phyloP scores from a whole-genome alignment of 2,113 vertebrate genomes.

The Pogonocichla stellata region DNA sequence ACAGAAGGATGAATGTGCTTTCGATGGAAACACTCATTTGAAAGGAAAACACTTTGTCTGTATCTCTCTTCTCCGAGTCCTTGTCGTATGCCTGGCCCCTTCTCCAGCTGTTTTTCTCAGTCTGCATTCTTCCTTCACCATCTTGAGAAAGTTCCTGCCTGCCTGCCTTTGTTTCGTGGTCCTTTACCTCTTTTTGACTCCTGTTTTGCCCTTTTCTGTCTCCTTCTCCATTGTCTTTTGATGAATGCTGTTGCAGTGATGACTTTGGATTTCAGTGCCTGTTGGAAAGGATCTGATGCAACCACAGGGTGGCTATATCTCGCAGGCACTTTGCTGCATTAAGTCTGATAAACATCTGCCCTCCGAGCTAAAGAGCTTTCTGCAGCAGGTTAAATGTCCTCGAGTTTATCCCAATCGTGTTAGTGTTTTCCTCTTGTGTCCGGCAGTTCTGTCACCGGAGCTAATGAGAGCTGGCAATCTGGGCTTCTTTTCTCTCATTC shows the following conservation, averaged over 20 bases:
- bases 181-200: background rate
- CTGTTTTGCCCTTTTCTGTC: background rate
- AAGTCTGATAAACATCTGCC: background rate
- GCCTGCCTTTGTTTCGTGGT: background rate
- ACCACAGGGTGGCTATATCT: background rate
- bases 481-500: background rate
- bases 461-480: background rate
- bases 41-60: background rate
- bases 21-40: background rate
- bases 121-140: background rate
- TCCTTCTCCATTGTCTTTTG: background rate
- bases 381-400: background rate
- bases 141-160: background rate
- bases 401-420: background rate
- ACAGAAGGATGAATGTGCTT: background rate
- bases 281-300: slow-evolving; percentile 10
- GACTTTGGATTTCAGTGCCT: slow-evolving; percentile 10
- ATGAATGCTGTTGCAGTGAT: slow-evolving; percentile 18
- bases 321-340: background rate
- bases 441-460: background rate
- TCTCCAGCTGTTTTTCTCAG: background rate
- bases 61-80: background rate
- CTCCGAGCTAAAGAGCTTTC: background rate
- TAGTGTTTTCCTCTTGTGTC: background rate
- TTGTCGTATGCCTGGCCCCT: background rate